These are phyloP conservation scores for Neuroterus valhalla DNA, from an alignment of 1,140 invertebrate species.

Conservation along the genomic window DNA sequence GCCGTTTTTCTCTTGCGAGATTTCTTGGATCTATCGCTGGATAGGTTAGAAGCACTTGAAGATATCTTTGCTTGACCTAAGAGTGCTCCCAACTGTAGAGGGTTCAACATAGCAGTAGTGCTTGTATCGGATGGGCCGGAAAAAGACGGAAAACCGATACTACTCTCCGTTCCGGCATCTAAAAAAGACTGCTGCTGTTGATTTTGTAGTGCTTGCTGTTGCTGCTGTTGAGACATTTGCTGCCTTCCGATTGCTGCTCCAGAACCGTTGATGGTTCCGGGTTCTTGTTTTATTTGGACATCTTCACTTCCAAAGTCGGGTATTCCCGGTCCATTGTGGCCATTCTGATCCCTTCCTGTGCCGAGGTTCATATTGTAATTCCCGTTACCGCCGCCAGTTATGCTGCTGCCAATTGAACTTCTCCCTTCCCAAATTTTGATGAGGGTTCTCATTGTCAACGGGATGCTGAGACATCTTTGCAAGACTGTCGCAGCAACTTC, in stretches of 20 bases:
- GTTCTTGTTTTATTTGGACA: slow-evolving; percentile 77
- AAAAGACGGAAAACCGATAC: slow-evolving; percentile 76
- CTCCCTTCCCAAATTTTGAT: slow-evolving; percentile 76
- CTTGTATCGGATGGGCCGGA: slow-evolving; percentile 75
- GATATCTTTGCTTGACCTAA: slow-evolving; percentile 64
- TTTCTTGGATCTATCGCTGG: slow-evolving; percentile 64
- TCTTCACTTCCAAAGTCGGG: slow-evolving; percentile 75
- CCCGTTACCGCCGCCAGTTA: slow-evolving; percentile 68
- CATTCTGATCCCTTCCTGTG: slow-evolving; percentile 62
- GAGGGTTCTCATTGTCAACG: slow-evolving; percentile 83
- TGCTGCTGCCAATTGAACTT: slow-evolving; percentile 64
- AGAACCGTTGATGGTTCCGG: slow-evolving; percentile 69
- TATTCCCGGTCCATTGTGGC: slow-evolving; percentile 67
- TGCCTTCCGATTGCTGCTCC: slow-evolving; percentile 63
- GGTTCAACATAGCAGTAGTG: slow-evolving; percentile 66
- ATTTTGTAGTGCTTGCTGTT: slow-evolving; percentile 56
- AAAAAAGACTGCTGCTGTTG: slow-evolving; percentile 75
- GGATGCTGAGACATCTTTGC: slow-evolving; percentile 93
- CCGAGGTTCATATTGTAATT: slow-evolving; percentile 70
- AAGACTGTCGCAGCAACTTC: slow-evolving; percentile 90
- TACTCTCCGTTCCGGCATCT: slow-evolving; percentile 76
- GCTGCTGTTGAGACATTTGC: slow-evolving; percentile 49
- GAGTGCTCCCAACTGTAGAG: slow-evolving; percentile 66
- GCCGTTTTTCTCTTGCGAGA: slow-evolving; percentile 72
- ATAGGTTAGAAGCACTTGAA: slow-evolving; percentile 38